Percentiles rank a stretch among this genome's conserved stretches.
Evolutionary conservation across 2,113 vertebrate species (phyloP).

Genomic region (human (Homo sapiens)): GRCh38 chr12:129900001-129900500

Average conservation of each 20-base stretch:
- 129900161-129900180: not conserved
- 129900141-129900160: not conserved
- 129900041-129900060: no score
- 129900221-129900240: not conserved
- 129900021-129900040: not conserved
- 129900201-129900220: not conserved
- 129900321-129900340: not conserved
- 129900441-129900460: accelerated
- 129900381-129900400: not conserved
- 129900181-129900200: not conserved
- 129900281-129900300: not conserved
- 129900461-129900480: accelerated
- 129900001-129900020: not conserved
- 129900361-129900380: no score
- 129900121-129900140: accelerated
- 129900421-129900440: not conserved
- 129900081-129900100: no score
- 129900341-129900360: not conserved
- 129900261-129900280: not conserved
- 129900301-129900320: not conserved
- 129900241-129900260: no score
- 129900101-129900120: not conserved
- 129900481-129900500: accelerated
- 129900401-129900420: accelerated
- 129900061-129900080: not conserved